A percentile compares a stretch with the other conserved stretches of the same genome.
phyloP scores from a whole-genome alignment of 2,888 invertebrate species.

The Mellilla xanthometata region DNA sequence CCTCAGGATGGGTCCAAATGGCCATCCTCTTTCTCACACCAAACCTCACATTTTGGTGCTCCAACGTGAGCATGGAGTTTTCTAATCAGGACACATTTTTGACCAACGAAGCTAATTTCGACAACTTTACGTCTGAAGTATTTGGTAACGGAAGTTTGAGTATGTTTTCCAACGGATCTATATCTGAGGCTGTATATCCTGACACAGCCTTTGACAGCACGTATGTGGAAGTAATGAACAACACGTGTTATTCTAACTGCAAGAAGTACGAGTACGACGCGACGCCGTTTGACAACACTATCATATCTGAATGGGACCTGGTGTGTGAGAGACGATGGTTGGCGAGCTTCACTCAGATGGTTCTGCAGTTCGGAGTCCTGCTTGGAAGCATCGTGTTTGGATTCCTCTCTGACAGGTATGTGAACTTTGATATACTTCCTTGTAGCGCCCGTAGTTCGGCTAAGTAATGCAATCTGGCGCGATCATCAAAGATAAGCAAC shows the following conservation, averaged over 20 bases:
- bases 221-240: slow-evolving; percentile 20
- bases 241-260: slow-evolving; percentile 80
- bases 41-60: slow-evolving; percentile 78
- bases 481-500: too few relatives aligned
- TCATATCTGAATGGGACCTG: slow-evolving; percentile 89
- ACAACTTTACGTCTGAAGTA: neutral
- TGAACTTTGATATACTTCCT: neutral
- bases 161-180: neutral
- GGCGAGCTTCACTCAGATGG: slow-evolving; percentile 87
- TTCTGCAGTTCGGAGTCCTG: slow-evolving; percentile 88
- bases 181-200: slow-evolving; percentile 67
- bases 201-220: slow-evolving; percentile 49
- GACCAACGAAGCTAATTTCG: neutral
- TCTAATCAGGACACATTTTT: neutral
- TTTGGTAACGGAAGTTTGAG: neutral
- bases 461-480: too few relatives aligned
- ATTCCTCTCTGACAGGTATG: slow-evolving; percentile 88
- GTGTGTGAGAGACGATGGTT: slow-evolving; percentile 85
- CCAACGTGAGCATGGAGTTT: slow-evolving; percentile 4
- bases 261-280: slow-evolving; percentile 82
- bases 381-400: slow-evolving; percentile 88
- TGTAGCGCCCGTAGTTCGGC: too few relatives aligned
- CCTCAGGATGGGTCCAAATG: slow-evolving; percentile 90
- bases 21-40: slow-evolving; percentile 89
- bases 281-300: slow-evolving; percentile 85